phyloP scores from a whole-genome alignment of 2,797 vertebrate genomes.

The Amphiprion clarkii region DNA sequence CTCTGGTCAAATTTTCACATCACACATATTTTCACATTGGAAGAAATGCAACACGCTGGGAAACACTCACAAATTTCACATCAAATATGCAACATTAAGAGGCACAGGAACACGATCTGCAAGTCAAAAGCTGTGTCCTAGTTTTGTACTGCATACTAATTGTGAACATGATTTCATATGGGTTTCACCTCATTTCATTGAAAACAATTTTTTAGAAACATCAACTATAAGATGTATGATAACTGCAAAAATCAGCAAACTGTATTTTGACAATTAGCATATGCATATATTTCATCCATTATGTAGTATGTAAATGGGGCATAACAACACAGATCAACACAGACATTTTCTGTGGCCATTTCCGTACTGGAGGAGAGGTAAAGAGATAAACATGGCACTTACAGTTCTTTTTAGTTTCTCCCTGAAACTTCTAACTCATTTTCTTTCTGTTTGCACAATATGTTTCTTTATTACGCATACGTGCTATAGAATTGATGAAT shows the following conservation, averaged over 20 bases:
- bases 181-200: background rate
- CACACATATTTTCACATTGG: background rate
- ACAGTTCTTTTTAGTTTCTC: background rate
- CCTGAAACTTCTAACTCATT: background rate
- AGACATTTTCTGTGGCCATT: background rate
- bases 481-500: background rate
- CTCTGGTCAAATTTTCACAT: background rate
- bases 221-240: background rate
- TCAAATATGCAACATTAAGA: background rate
- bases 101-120: background rate
- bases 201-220: background rate
- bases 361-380: background rate
- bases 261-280: background rate
- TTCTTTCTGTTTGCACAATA: background rate
- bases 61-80: background rate
- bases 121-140: background rate
- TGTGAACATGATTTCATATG: background rate
- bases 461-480: background rate
- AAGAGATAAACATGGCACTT: background rate
- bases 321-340: background rate
- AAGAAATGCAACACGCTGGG: background rate
- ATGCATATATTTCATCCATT: background rate
- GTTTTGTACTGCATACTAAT: background rate
- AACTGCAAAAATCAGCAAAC: no score
- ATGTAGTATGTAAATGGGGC: background rate